phyloP scores from a whole-genome alignment of 2,888 invertebrate genomes.

The Rotaria magnacalcarata region DNA sequence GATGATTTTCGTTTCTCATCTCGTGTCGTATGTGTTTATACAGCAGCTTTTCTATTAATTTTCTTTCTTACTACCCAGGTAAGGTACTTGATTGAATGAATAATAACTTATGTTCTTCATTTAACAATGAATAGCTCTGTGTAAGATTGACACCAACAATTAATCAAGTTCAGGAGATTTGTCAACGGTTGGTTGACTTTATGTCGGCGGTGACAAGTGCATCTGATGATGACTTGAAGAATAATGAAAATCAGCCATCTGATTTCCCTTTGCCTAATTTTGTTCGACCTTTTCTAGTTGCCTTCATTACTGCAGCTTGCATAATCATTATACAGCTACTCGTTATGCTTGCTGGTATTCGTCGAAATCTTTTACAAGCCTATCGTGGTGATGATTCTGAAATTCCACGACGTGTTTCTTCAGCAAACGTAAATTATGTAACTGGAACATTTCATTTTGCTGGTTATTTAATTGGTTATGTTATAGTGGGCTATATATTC shows the following conservation, averaged over 20 bases:
- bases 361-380: neutral
- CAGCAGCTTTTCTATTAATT: neutral
- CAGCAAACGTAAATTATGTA: neutral
- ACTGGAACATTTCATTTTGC: neutral
- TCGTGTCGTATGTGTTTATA: neutral
- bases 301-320: neutral
- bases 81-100: neutral
- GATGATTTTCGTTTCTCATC: slow-evolving; percentile 32
- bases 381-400: neutral
- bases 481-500: neutral
- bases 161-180: neutral
- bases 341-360: neutral
- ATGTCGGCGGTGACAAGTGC: neutral
- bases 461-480: slow-evolving; percentile 13
- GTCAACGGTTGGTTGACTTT: neutral
- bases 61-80: neutral
- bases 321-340: neutral
- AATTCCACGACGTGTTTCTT: neutral
- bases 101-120: too few relatives aligned
- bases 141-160: neutral
- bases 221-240: neutral
- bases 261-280: neutral
- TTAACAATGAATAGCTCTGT: neutral
- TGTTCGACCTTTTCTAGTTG: neutral
- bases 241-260: neutral